Evolutionary conservation across 2,888 invertebrate genomes (phyloP).

Genomic region (Tetheella fluctuosa): DNA sequence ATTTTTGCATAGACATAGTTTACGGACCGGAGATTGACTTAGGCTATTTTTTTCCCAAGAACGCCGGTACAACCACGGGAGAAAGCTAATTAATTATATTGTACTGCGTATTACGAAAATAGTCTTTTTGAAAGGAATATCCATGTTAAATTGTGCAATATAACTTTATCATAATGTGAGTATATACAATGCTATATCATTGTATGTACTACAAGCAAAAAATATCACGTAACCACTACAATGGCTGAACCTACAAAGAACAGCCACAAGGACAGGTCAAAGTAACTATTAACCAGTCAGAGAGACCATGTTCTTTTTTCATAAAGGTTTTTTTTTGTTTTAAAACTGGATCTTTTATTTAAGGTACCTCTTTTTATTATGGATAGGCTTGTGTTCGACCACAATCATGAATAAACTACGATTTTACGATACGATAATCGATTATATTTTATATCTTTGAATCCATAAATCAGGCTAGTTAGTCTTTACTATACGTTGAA

Average conservation of each 20-base stretch:
- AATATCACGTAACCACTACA: constrained; percentile 16
- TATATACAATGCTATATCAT: constrained; percentile 10
- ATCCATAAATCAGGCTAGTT: no score
- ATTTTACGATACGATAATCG: constrained; percentile 11
- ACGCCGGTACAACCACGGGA: no score
- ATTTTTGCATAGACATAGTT: no score
- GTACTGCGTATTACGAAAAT: no score
- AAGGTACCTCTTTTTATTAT: background rate
- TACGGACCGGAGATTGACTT: no score
- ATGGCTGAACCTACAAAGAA: constrained; percentile 13
- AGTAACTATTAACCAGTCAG: constrained; percentile 39
- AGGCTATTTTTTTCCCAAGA: no score
- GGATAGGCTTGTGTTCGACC: constrained; percentile 9
- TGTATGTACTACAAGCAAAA: constrained; percentile 15
- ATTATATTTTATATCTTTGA: no score
- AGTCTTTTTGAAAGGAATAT: background rate
- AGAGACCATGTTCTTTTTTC: constrained; percentile 36
- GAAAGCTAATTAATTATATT: no score
- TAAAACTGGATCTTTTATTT: constrained; percentile 16
- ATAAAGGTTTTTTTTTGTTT: constrained; percentile 25
- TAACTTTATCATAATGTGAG: background rate
- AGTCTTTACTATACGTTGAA: no score
- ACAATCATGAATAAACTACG: constrained; percentile 17
- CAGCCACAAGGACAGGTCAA: constrained; percentile 35
- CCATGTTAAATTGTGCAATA: background rate